These are phyloP conservation scores for Leucania comma DNA, from an alignment of 2,888 invertebrate species.

Conservation along the genomic window DNA sequence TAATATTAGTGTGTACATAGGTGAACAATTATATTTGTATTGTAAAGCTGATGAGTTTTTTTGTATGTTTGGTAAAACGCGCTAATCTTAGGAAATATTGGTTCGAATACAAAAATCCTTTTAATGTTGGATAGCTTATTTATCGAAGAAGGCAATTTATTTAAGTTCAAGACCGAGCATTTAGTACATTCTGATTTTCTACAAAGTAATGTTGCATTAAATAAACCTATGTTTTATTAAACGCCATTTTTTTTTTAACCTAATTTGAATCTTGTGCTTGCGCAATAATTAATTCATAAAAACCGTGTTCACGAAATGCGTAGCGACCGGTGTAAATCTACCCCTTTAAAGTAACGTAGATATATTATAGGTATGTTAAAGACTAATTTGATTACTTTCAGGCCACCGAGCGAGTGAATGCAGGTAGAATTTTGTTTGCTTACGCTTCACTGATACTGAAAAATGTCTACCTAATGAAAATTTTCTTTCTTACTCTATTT, in stretches of 20 bases:
- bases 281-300: background rate
- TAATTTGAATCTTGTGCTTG: background rate
- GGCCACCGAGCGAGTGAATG: slow-evolving; percentile 33
- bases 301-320: background rate
- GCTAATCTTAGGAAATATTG: too few relatives aligned
- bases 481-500: background rate
- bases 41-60: too few relatives aligned
- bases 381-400: slow-evolving; percentile 49
- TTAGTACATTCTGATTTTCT: background rate
- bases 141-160: too few relatives aligned
- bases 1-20: too few relatives aligned
- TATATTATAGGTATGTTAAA: slow-evolving; percentile 7
- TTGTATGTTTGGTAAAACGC: too few relatives aligned
- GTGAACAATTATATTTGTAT: too few relatives aligned
- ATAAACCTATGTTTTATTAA: background rate
- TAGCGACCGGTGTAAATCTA: slow-evolving; percentile 3
- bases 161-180: too few relatives aligned
- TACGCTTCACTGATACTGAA: slow-evolving; percentile 10
- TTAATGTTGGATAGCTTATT: too few relatives aligned
- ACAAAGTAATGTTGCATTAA: background rate
- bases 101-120: too few relatives aligned
- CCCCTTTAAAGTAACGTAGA: background rate
- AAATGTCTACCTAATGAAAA: background rate
- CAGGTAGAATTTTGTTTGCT: slow-evolving; percentile 19
- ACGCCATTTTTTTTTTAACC: too few relatives aligned